Percentiles rank a stretch among this genome's conserved stretches.
Conservation (phyloP, 2,888 invertebrate genomes). For the Eumacrocentrus americanus region DNA sequence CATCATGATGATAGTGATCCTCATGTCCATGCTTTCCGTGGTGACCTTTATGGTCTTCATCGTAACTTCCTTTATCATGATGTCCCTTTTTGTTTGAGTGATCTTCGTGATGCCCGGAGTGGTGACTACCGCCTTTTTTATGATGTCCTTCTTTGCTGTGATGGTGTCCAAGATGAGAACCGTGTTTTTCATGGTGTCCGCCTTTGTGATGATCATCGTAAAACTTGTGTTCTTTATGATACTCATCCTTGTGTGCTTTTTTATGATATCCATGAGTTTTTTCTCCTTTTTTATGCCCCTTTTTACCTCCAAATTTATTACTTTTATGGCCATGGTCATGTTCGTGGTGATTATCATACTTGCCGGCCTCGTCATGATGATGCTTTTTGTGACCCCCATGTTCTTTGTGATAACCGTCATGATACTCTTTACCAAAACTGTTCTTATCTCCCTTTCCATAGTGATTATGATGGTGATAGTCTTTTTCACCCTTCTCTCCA, state of each 20-base stretch:
- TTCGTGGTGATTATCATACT: conserved; percentile 71
- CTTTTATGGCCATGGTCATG: conserved; percentile 80
- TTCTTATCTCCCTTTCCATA: conserved; percentile 72
- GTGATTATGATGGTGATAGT: conserved; percentile 77
- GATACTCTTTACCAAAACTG: conserved; percentile 67
- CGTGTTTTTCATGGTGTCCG: background rate
- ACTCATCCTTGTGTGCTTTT: conserved; percentile 80
- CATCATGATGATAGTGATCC: conserved; percentile 66
- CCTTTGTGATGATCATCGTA: conserved; percentile 49
- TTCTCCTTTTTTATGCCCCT: conserved; percentile 82
- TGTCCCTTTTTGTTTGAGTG: background rate
- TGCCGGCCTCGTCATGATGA: conserved; percentile 70
- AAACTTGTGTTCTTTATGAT: conserved; percentile 72
- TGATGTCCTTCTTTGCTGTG: background rate
- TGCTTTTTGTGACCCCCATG: conserved; percentile 70
- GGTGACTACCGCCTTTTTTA: background rate
- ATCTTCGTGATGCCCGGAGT: background rate
- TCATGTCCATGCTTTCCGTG: conserved; percentile 70
- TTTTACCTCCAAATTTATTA: conserved; percentile 80
- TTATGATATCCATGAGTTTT: conserved; percentile 85
- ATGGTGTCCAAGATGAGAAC: background rate
- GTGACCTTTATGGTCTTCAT: conserved; percentile 71
- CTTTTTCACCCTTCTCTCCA: conserved; percentile 80
- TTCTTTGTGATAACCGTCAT: conserved; percentile 68
- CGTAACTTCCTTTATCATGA: conserved; percentile 47